Percentiles rank a stretch among this genome's conserved stretches.
phyloP scores from a whole-genome alignment of 2,797 vertebrate genomes.

The Protonibea diacanthus region DNA sequence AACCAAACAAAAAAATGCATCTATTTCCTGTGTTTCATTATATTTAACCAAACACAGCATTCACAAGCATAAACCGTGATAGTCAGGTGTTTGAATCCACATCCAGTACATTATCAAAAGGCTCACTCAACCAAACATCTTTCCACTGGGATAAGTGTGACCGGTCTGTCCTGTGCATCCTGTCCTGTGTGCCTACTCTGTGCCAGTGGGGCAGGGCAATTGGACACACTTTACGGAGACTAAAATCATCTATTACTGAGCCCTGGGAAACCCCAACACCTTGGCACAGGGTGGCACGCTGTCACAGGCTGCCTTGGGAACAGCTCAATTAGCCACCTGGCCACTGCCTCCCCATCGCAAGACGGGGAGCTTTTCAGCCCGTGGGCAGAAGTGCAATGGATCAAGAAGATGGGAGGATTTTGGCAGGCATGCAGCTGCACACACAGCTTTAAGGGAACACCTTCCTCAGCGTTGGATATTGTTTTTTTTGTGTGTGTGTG shows the following conservation, averaged over 20 bases:
- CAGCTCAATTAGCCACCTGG: conserved; percentile 80
- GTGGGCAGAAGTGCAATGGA: conserved; percentile 43
- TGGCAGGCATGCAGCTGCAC: conserved; percentile 40
- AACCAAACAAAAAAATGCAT: background rate
- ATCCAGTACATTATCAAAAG: conserved; percentile 14
- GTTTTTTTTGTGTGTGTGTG: background rate
- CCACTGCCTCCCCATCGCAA: conserved; percentile 53
- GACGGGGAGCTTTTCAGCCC: conserved; percentile 46
- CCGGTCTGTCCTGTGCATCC: conserved; percentile 28
- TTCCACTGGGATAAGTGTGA: conserved; percentile 41
- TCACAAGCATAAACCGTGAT: background rate
- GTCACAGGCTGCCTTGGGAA: conserved; percentile 72
- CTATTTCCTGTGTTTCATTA: background rate
- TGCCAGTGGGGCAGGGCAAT: conserved; percentile 57
- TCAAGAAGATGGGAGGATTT: conserved; percentile 48
- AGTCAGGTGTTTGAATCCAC: conserved; percentile 16
- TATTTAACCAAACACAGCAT: background rate
- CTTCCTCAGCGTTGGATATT: conserved; percentile 28
- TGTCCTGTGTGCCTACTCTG: conserved; percentile 42
- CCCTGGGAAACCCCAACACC: conserved; percentile 71
- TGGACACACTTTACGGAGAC: conserved; percentile 60
- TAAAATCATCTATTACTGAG: conserved; percentile 66
- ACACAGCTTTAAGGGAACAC: conserved; percentile 41
- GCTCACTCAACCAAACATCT: conserved; percentile 36
- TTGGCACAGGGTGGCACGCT: conserved; percentile 75